Evolutionary conservation across 2,797 vertebrate species (phyloP).

Genomic region (Chelonia mydas): DNA sequence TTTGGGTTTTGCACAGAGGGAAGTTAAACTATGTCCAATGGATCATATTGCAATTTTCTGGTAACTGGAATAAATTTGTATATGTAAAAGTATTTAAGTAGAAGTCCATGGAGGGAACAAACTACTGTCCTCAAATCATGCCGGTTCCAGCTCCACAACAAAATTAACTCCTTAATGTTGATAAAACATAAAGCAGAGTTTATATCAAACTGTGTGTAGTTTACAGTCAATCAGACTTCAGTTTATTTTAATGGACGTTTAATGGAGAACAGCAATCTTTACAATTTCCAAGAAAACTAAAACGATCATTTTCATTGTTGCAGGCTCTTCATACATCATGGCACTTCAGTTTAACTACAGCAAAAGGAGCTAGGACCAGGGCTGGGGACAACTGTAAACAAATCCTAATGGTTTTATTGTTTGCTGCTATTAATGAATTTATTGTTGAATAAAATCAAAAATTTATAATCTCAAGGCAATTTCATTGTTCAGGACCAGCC

Average conservation of each 20-base stretch:
- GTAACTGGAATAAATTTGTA: background rate
- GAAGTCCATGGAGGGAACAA: background rate
- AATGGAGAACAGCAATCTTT: background rate
- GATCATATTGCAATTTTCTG: background rate
- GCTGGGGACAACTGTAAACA: background rate
- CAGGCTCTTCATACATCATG: background rate
- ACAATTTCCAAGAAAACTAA: background rate
- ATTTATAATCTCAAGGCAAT: background rate
- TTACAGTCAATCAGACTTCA: background rate
- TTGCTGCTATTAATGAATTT: slow-evolving; percentile 13
- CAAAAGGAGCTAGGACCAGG: background rate
- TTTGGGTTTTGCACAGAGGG: background rate
- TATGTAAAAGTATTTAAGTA: background rate
- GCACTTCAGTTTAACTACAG: background rate
- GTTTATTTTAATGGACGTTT: background rate
- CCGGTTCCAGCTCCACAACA: background rate
- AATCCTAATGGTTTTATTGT: slow-evolving; percentile 19
- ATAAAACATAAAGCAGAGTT: background rate
- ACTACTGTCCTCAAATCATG: background rate
- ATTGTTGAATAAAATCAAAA: background rate
- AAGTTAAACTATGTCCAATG: background rate
- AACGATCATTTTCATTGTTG: background rate
- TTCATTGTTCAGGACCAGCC: background rate
- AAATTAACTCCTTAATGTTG: background rate
- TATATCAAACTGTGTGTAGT: background rate